phyloP scores from a whole-genome alignment of 2,113 vertebrate genomes.

The Brevimyrus niger region DNA sequence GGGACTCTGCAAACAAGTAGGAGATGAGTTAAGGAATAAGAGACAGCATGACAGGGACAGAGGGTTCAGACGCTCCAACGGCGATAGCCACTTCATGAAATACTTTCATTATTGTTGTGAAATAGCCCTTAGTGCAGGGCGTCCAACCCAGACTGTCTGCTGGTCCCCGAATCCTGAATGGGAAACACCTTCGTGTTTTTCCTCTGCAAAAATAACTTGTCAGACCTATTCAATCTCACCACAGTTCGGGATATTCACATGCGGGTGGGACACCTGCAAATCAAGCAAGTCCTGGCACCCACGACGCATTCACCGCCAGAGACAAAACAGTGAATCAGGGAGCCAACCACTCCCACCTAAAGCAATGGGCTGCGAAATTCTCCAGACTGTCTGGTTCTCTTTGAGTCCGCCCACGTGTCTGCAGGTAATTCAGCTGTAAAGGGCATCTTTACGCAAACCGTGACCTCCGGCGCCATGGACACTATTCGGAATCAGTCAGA shows the following conservation, averaged over 20 bases:
- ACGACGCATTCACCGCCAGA: background rate
- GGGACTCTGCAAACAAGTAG: constrained; percentile 46
- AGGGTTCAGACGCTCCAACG: background rate
- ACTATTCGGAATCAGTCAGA: background rate
- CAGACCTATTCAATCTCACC: background rate
- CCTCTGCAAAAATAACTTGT: background rate
- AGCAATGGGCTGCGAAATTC: background rate
- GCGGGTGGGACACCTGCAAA: background rate
- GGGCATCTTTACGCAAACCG: background rate
- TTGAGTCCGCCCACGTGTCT: background rate
- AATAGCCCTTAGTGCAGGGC: background rate
- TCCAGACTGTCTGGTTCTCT: constrained; percentile 2
- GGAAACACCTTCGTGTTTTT: background rate
- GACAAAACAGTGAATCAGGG: background rate
- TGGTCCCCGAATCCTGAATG: background rate
- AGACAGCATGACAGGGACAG: background rate
- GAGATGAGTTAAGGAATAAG: background rate
- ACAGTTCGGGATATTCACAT: background rate
- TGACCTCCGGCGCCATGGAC: background rate
- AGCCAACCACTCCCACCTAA: background rate
- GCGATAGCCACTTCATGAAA: background rate
- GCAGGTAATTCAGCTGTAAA: background rate
- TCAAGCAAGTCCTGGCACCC: background rate
- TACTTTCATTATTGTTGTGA: background rate
- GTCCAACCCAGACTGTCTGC: background rate